A percentile compares a stretch with the other conserved stretches of the same genome.
Conservation (phyloP, 2,888 invertebrate species). For the Tachina lurida region DNA sequence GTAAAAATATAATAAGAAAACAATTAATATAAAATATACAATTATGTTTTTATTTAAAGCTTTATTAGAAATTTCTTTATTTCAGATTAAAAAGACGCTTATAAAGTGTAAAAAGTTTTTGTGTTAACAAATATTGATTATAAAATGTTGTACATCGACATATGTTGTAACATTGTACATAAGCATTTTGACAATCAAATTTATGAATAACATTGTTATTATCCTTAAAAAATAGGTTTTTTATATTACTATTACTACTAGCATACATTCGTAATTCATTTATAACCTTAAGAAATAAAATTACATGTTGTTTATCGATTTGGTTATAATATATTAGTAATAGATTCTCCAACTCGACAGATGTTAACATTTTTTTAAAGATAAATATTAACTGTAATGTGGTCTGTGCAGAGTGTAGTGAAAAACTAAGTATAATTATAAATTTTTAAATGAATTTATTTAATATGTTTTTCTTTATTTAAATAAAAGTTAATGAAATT, state of each 20-base stretch:
- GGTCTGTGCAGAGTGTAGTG: neutral
- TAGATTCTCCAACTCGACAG: neutral
- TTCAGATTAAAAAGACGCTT: neutral
- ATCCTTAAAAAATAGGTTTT: neutral
- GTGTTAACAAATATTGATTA: neutral
- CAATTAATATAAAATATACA: neutral
- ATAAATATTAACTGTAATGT: neutral
- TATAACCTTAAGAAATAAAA: constrained; percentile 1
- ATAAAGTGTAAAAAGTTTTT: neutral
- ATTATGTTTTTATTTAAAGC: neutral
- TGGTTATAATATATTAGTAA: neutral
- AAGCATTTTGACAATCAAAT: neutral
- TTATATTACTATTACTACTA: neutral
- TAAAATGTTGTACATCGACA: neutral
- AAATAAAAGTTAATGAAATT: constrained; percentile 11
- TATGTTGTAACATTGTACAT: neutral
- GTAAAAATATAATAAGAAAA: too few relatives aligned
- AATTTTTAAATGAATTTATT: neutral
- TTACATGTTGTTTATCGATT: neutral
- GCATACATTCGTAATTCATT: neutral
- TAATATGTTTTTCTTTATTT: constrained; percentile 6
- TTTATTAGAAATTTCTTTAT: neutral
- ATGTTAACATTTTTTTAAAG: neutral
- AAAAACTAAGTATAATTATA: neutral
- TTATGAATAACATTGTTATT: neutral